A percentile compares a stretch with the other conserved stretches of the same genome.
These are phyloP conservation scores for Chelon labrosus DNA, from an alignment of 2,797 vertebrate genomes.

Conservation along the genomic window DNA sequence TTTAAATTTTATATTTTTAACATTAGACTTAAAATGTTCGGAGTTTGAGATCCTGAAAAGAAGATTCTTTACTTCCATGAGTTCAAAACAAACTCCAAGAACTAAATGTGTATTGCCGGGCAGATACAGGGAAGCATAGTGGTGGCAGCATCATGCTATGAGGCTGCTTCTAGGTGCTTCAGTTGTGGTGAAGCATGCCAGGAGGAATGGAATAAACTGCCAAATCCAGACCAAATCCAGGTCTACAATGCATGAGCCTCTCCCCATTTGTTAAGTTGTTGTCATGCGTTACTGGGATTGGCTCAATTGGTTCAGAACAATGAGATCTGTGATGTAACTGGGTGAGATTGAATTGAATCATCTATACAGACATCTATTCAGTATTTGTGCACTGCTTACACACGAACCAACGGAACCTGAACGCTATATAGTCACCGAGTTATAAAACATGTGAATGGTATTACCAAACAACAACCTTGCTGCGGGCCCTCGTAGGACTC, in stretches of 20 bases:
- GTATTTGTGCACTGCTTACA: background rate
- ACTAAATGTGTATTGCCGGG: no score
- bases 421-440: no score
- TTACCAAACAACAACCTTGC: background rate
- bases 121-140: background rate
- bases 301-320: background rate
- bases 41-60: no score
- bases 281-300: background rate
- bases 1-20: no score
- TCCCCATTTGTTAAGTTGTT: background rate
- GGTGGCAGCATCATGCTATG: background rate
- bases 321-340: background rate
- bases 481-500: conserved; percentile 30
- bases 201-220: no score
- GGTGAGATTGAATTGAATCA: background rate
- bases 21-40: no score
- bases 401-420: no score
- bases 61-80: no score
- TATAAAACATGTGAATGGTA: background rate
- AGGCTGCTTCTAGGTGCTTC: background rate
- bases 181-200: no score
- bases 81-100: no score
- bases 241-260: background rate
- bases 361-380: background rate
- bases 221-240: no score